Percentiles rank a stretch among this genome's conserved stretches.
Conservation (phyloP, 2,113 vertebrate genomes). For the Anser brachyrhynchus region DNA sequence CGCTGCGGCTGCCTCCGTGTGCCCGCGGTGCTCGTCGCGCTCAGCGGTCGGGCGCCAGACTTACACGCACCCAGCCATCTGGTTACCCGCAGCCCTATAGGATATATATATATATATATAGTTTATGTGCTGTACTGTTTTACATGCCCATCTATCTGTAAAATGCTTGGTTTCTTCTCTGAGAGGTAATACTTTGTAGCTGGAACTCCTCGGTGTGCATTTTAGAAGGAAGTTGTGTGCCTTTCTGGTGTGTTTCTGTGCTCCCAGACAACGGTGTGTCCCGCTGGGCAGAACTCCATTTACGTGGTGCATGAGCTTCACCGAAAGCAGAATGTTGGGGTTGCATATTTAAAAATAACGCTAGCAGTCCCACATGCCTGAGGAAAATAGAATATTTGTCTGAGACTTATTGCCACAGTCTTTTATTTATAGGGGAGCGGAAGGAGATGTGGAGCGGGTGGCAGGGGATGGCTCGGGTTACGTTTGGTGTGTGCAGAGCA, state of each 20-base stretch:
- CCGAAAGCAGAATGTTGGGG: rapidly evolving
- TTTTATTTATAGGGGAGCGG: rapidly evolving
- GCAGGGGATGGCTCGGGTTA: neutral
- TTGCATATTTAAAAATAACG: rapidly evolving
- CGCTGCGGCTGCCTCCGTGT: rapidly evolving
- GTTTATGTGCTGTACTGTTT: rapidly evolving
- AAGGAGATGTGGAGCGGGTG: neutral
- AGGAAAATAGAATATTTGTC: rapidly evolving
- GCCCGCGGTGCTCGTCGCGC: rapidly evolving
- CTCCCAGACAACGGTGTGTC: rapidly evolving
- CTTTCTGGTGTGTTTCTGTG: rapidly evolving
- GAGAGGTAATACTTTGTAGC: neutral
- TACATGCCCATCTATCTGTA: neutral
- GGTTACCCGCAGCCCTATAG: neutral
- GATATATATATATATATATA: neutral
- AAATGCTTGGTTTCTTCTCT: neutral
- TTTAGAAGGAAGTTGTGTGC: neutral
- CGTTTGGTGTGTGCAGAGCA: neutral
- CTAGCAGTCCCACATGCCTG: rapidly evolving
- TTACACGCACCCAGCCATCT: rapidly evolving
- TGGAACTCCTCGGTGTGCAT: rapidly evolving
- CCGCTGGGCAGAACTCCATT: neutral
- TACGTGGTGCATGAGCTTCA: rapidly evolving
- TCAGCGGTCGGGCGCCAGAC: neutral
- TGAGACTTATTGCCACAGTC: rapidly evolving